Conservation (phyloP, 2,888 invertebrate genomes). For the Lumbricus terrestris region DNA sequence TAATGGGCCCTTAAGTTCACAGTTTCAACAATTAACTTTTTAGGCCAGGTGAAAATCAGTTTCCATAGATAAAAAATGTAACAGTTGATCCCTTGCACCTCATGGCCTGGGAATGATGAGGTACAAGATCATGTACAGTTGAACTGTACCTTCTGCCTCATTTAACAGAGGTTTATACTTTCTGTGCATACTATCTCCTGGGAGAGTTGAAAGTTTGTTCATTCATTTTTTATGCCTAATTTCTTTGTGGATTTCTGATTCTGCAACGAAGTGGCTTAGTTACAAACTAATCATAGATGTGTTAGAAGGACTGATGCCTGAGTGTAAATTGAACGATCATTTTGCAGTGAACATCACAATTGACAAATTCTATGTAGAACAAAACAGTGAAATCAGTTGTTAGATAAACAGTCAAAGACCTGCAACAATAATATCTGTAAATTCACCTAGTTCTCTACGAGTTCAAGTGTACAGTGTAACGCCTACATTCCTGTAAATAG, state of each 20-base stretch:
- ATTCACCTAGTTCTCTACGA: not conserved
- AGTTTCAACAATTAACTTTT: not conserved
- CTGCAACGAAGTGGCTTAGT: not conserved
- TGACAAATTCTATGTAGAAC: not conserved
- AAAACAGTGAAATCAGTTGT: not conserved
- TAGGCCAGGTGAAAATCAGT: not conserved
- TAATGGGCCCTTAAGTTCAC: not conserved
- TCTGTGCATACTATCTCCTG: not conserved
- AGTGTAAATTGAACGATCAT: constrained; percentile 3
- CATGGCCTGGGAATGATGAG: not conserved
- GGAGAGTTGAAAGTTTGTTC: not conserved
- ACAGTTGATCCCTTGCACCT: not conserved
- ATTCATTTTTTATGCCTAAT: not conserved
- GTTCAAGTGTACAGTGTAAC: constrained; percentile 3
- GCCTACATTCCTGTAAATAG: not conserved
- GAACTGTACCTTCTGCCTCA: no score
- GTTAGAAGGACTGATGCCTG: not conserved
- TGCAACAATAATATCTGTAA: not conserved
- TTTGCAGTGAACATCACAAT: not conserved
- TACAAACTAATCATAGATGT: not conserved
- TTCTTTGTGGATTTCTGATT: not conserved
- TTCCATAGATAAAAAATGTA: not conserved
- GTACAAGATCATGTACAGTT: no score
- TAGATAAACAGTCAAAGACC: not conserved
- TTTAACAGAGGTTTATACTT: no score